Conservation (phyloP, 1,140 invertebrate species). For the Penaeus indicus region DNA sequence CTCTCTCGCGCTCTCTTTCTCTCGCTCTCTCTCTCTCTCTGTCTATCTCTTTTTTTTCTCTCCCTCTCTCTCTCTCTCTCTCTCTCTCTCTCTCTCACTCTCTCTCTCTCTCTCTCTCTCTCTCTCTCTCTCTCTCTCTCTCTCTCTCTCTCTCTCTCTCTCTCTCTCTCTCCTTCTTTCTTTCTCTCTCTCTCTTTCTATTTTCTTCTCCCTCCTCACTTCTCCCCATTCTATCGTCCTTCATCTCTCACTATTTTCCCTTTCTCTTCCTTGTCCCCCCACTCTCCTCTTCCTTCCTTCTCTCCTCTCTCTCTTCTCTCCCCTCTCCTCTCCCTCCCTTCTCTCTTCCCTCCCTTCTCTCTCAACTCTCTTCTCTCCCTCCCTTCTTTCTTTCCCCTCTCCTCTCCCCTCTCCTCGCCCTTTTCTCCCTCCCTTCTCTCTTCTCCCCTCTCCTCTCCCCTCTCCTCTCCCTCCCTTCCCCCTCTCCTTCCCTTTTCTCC, state of each 20-base stretch:
- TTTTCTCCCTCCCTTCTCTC: neutral
- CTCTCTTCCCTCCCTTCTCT: too few species aligned
- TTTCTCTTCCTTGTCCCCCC: neutral
- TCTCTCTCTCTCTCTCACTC: too few species aligned
- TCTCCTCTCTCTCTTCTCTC: neutral
- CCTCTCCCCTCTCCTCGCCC: too few species aligned
- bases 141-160: neutral
- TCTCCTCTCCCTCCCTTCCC: neutral
- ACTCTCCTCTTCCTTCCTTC: neutral
- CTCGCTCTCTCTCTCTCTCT: too few species aligned
- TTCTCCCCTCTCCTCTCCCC: neutral
- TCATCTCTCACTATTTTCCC: neutral
- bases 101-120: neutral
- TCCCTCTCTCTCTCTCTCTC: neutral
- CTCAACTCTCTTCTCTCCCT: neutral
- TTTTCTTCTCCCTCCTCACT: neutral
- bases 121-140: neutral
- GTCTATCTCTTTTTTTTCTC: neutral
- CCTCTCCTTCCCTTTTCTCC: too few species aligned
- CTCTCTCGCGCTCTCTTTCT: neutral
- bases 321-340: too few species aligned
- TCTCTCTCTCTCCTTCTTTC: neutral
- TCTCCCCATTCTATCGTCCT: neutral
- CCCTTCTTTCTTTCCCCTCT: too few species aligned
- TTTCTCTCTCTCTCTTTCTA: too few species aligned